Percentiles rank a stretch among this genome's conserved stretches.
phyloP scores from a whole-genome alignment of 2,888 invertebrate genomes.

The Stenurella melanura region DNA sequence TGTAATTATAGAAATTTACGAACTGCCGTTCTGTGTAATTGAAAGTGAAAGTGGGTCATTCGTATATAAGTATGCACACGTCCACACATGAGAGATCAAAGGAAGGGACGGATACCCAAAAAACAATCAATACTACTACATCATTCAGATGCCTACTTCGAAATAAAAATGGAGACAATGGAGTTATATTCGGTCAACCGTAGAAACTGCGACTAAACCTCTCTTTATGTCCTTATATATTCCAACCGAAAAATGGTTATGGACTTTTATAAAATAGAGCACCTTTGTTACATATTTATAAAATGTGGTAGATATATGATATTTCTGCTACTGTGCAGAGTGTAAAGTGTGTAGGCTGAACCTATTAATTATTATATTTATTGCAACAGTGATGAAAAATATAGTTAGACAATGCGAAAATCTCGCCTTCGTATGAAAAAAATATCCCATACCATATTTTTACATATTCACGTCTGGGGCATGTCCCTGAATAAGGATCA shows the following conservation, averaged over 20 bases:
- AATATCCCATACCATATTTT: no score
- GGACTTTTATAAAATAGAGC: conserved; percentile 16
- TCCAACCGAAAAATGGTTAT: conserved; percentile 38
- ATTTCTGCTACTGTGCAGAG: no score
- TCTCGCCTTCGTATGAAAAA: no score
- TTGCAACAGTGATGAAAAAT: no score
- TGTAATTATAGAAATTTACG: conserved; percentile 33
- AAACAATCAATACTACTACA: conserved; percentile 41
- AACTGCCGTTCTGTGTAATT: conserved; percentile 36
- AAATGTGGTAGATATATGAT: no score
- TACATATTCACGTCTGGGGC: no score
- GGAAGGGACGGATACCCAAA: conserved; percentile 36
- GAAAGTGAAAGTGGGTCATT: conserved; percentile 41
- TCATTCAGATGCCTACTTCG: conserved; percentile 42
- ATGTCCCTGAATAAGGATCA: no score
- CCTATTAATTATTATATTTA: no score
- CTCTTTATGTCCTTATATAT: conserved; percentile 39
- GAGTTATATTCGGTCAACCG: conserved; percentile 40
- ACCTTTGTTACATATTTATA: conserved; percentile 17
- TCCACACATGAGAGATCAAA: conserved; percentile 43
- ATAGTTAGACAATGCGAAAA: no score
- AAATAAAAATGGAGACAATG: conserved; percentile 45
- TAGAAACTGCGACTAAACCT: conserved; percentile 40
- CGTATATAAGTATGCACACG: conserved; percentile 38
- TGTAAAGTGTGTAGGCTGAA: no score